These are phyloP conservation scores for Antigone vipio DNA, from an alignment of 2,113 vertebrate species.

Conservation along the genomic window DNA sequence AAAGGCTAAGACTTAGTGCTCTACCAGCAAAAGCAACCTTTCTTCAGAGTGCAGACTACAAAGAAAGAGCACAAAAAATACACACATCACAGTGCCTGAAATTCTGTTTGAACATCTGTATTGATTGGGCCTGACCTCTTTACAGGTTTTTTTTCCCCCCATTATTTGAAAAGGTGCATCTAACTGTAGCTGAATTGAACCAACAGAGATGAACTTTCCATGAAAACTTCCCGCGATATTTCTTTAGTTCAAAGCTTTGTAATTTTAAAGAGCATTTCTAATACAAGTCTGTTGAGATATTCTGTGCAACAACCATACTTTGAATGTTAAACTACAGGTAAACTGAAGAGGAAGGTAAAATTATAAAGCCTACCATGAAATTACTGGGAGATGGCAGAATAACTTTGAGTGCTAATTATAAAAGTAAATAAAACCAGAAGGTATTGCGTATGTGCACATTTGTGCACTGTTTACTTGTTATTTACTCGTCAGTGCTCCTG, in stretches of 20 bases:
- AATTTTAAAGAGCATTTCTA: constrained; percentile 98
- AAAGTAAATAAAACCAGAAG: constrained; percentile 12
- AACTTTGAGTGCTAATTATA: constrained; percentile 10
- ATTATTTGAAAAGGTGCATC: constrained; percentile 91
- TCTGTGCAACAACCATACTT: constrained; percentile 68
- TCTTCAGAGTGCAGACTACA: constrained; percentile 87
- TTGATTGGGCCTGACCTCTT: constrained; percentile 90
- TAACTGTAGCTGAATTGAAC: constrained; percentile 83
- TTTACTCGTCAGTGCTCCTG: neutral
- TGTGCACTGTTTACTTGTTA: neutral
- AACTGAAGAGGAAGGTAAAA: constrained; percentile 23
- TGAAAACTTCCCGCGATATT: constrained; percentile 85
- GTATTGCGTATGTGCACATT: neutral
- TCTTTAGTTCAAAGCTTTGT: constrained; percentile 93
- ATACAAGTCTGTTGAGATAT: constrained; percentile 79
- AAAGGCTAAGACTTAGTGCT: constrained; percentile 77
- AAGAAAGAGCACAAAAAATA: constrained; percentile 86
- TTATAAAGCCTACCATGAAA: neutral
- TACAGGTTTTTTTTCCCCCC: constrained; percentile 72
- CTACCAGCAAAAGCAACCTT: constrained; percentile 75
- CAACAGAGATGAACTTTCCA: constrained; percentile 85
- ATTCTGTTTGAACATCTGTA: constrained; percentile 96
- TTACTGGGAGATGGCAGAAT: neutral
- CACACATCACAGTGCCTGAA: constrained; percentile 83
- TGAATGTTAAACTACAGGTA: constrained; percentile 75